A percentile compares a stretch with the other conserved stretches of the same genome.
Conservation (phyloP, 2,797 vertebrate genomes). For the Macroramphosus scolopax region DNA sequence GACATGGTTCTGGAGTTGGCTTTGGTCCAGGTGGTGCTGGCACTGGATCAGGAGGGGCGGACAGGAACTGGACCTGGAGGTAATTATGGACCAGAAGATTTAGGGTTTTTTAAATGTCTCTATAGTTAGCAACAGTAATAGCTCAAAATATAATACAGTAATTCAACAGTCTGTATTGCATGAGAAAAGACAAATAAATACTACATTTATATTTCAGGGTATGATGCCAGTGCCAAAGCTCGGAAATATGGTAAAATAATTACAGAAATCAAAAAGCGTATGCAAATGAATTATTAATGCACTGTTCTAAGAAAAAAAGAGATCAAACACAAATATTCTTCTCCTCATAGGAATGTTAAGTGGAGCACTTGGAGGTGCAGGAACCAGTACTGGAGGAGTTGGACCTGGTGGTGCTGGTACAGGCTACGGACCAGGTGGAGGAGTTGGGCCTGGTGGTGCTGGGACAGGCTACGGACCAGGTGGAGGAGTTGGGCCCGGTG, state of each 20-base stretch:
- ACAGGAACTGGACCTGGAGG: constrained; percentile 61
- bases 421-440: constrained; percentile 32
- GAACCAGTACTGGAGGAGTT: constrained; percentile 14
- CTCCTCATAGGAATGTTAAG: constrained; percentile 65
- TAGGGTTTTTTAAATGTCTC: not conserved
- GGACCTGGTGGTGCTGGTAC: constrained; percentile 35
- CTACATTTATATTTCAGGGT: constrained; percentile 53
- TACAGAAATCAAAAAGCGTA: too few relatives aligned
- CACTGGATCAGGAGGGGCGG: constrained; percentile 26
- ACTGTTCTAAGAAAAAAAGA: too few relatives aligned
- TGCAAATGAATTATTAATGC: too few relatives aligned
- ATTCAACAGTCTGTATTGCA: not conserved
- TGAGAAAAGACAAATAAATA: constrained; percentile 1
- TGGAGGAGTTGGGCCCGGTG: too few relatives aligned
- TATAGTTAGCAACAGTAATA: not conserved
- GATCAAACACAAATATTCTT: not conserved
- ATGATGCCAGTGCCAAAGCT: constrained; percentile 72
- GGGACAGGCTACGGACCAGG: too few relatives aligned
- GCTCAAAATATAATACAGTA: not conserved
- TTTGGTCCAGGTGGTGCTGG: constrained; percentile 45
- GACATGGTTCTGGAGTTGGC: constrained; percentile 1
- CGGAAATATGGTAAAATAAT: constrained; percentile 74
- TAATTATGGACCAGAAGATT: constrained; percentile 35
- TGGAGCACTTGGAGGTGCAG: constrained; percentile 62
- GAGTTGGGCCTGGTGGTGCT: constrained; percentile 32